These are phyloP conservation scores for Deilephila porcellus DNA, from an alignment of 2,888 invertebrate species.

Conservation along the genomic window DNA sequence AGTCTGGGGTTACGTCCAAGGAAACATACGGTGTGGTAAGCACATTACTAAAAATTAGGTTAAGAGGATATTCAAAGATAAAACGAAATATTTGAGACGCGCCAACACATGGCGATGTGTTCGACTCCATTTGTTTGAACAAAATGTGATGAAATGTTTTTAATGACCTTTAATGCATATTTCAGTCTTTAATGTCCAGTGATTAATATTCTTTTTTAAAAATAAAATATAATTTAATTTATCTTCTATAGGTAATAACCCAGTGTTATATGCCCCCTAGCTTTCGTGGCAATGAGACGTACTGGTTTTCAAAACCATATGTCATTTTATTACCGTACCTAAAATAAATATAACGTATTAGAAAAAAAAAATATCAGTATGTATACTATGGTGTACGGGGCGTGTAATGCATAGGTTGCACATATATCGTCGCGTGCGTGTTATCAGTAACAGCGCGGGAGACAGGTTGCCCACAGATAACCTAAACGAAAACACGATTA, in stretches of 20 bases:
- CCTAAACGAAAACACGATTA: conserved; percentile 78
- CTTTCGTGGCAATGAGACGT: too few species aligned
- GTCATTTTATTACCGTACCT: too few species aligned
- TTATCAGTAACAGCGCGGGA: conserved; percentile 57
- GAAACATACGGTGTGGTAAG: conserved; percentile 34
- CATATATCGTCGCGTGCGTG: conserved; percentile 11
- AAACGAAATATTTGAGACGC: conserved; percentile 26
- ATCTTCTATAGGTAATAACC: too few species aligned
- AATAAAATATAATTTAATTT: not conserved
- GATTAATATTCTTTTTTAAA: not conserved
- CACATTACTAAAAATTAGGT: conserved; percentile 29
- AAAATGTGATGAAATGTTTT: conserved; percentile 7
- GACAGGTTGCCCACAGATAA: conserved; percentile 81
- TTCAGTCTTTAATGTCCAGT: not conserved
- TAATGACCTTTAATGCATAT: not conserved
- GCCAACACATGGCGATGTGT: conserved; percentile 20
- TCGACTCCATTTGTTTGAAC: not conserved
- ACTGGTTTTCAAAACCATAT: too few species aligned
- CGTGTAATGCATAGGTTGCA: conserved; percentile 19
- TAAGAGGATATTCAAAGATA: conserved; percentile 27
- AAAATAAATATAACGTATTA: not conserved
- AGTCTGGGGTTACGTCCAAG: conserved; percentile 36
- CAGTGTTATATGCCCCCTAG: too few species aligned
- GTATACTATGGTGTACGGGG: not conserved
- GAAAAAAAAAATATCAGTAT: not conserved